Percentiles rank a stretch among this genome's conserved stretches.
These are phyloP conservation scores for Schizothorax lantsangensis DNA, from an alignment of 2,797 vertebrate species.

Conservation along the genomic window DNA sequence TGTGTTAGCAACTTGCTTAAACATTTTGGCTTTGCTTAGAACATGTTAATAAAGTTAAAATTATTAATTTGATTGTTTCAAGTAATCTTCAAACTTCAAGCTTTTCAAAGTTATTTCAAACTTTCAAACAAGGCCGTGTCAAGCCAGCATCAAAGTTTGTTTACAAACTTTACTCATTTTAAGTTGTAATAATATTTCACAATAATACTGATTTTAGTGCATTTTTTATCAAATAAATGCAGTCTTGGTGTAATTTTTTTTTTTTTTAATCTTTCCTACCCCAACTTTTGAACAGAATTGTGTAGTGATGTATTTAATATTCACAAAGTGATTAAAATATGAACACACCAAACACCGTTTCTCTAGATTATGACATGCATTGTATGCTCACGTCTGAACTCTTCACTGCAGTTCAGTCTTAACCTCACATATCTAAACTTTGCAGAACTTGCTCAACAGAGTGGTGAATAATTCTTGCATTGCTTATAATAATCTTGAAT, in stretches of 20 bases:
- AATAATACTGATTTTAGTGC: background rate
- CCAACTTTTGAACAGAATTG: background rate
- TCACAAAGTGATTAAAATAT: background rate
- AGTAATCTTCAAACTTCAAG: no score
- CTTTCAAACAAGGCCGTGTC: no score
- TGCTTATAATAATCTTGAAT: background rate
- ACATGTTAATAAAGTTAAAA: no score
- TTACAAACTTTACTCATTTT: background rate
- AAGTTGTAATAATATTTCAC: background rate
- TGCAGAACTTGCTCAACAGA: background rate
- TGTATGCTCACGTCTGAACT: background rate
- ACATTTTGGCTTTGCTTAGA: no score
- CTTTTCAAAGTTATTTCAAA: no score
- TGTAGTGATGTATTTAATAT: background rate
- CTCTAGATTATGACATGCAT: background rate
- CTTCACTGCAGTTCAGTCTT: background rate
- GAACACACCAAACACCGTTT: background rate
- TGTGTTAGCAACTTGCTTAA: no score
- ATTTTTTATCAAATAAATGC: background rate
- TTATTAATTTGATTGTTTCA: no score
- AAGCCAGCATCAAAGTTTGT: no score
- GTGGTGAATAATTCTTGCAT: background rate
- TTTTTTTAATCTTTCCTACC: no score
- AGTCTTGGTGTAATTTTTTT: background rate
- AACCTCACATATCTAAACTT: background rate